Percentiles rank a stretch among this genome's conserved stretches.
Evolutionary conservation across 2,113 vertebrate genomes (phyloP).

Genomic region (Aegithalos caudatus): DNA sequence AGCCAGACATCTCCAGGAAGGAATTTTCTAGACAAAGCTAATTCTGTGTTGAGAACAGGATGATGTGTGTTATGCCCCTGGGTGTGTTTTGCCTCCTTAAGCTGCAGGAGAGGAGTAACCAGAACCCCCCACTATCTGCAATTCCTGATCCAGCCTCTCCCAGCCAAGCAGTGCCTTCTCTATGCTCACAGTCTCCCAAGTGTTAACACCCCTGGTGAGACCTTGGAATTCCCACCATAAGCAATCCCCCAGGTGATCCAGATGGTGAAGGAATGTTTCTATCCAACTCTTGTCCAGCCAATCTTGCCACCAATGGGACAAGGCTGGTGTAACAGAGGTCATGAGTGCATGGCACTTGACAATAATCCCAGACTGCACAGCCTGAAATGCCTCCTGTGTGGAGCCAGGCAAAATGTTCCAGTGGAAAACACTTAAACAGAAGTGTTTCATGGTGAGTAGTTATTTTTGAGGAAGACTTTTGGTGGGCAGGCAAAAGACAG

Average conservation of each 20-base stretch:
- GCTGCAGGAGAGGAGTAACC: not conserved
- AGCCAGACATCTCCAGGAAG: not conserved
- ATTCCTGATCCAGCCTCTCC: not conserved
- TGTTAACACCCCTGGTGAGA: not conserved
- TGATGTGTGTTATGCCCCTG: not conserved
- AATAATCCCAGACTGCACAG: not conserved
- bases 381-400: not conserved
- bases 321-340: not conserved
- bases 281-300: not conserved
- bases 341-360: not conserved
- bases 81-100: not conserved
- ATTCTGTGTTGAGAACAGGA: not conserved
- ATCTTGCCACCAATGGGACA: not conserved
- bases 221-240: not conserved
- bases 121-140: not conserved
- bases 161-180: not conserved
- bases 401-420: not conserved
- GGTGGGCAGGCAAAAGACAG: not conserved
- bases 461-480: not conserved
- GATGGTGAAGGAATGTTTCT: not conserved
- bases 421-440: not conserved
- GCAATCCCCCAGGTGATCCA: not conserved
- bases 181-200: fast-evolving
- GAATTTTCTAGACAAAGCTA: not conserved
- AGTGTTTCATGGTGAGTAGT: not conserved